Conservation (phyloP, 2,113 vertebrate genomes). For the Ancistrus triradiatus region DNA sequence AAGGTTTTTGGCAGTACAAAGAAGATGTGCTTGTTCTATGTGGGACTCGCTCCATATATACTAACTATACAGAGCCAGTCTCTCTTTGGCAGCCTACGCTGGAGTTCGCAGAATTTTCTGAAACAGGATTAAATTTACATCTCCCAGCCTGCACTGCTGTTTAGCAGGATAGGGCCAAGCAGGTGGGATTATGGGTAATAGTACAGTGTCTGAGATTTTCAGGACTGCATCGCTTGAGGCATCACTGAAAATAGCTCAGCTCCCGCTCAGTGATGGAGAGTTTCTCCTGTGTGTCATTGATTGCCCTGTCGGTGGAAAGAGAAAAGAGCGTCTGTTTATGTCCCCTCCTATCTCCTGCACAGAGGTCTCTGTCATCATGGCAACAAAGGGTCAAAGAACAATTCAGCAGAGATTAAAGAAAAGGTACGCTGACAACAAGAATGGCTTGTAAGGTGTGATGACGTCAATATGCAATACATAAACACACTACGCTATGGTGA, state of each 20-base stretch:
- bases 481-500: too few relatives aligned
- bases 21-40: constrained; percentile 6
- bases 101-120: constrained; percentile 22
- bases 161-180: constrained; percentile 24
- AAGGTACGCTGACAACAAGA: too few relatives aligned
- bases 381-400: too few relatives aligned
- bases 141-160: constrained; percentile 19
- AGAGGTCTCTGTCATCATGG: constrained; percentile 2
- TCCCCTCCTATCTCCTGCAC: neutral
- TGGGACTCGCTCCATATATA: constrained; percentile 13
- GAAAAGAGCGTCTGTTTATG: constrained; percentile 5
- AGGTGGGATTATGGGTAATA: constrained; percentile 40
- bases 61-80: neutral
- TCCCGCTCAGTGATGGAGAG: constrained; percentile 24
- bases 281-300: constrained; percentile 27
- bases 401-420: too few relatives aligned
- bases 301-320: constrained; percentile 35
- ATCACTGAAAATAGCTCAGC: constrained; percentile 42
- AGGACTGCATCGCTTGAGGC: constrained; percentile 38
- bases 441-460: too few relatives aligned
- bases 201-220: constrained; percentile 37
- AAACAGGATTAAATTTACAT: constrained; percentile 5
- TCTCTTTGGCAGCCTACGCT: neutral
- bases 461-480: too few relatives aligned
- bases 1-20: constrained; percentile 7